Percentiles rank a stretch among this genome's conserved stretches.
These are phyloP conservation scores for Psittacula echo DNA, from an alignment of 2,797 vertebrate species.

Conservation along the genomic window DNA sequence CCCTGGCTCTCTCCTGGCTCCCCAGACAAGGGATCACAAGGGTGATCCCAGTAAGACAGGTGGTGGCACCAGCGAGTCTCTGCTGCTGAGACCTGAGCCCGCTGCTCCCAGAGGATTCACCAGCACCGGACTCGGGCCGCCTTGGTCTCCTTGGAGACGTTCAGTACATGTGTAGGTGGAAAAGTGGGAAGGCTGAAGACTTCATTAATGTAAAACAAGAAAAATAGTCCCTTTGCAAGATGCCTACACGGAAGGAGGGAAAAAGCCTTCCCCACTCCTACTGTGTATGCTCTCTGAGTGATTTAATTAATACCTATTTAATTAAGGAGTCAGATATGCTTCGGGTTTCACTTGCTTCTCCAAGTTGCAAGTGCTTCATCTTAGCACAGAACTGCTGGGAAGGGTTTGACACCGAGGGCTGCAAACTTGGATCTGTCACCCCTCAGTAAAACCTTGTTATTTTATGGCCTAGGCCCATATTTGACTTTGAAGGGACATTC, in stretches of 20 bases:
- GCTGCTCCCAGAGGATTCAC: constrained; percentile 68
- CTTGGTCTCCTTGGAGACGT: constrained; percentile 83
- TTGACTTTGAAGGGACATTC: neutral
- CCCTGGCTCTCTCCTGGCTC: neutral
- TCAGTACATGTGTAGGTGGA: constrained; percentile 81
- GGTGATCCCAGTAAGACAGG: constrained; percentile 10
- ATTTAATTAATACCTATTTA: constrained; percentile 68
- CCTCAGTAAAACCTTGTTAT: neutral
- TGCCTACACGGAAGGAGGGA: constrained; percentile 70
- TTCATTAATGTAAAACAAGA: constrained; percentile 83
- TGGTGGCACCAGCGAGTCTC: constrained; percentile 64
- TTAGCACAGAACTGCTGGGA: neutral
- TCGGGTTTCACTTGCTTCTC: constrained; percentile 38
- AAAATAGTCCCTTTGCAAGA: constrained; percentile 80
- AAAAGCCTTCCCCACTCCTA: constrained; percentile 65
- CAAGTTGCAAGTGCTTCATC: constrained; percentile 18
- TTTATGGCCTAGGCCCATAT: neutral
- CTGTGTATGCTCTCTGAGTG: constrained; percentile 55
- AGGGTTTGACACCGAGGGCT: neutral
- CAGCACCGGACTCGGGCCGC: constrained; percentile 73
- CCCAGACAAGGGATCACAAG: neutral
- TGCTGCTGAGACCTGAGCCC: constrained; percentile 61
- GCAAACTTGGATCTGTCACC: rapidly evolving
- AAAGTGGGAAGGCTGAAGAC: constrained; percentile 83
- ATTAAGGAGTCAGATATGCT: constrained; percentile 59